Conservation (phyloP, 2,113 vertebrate species). For the Mesocricetus auratus region DNA sequence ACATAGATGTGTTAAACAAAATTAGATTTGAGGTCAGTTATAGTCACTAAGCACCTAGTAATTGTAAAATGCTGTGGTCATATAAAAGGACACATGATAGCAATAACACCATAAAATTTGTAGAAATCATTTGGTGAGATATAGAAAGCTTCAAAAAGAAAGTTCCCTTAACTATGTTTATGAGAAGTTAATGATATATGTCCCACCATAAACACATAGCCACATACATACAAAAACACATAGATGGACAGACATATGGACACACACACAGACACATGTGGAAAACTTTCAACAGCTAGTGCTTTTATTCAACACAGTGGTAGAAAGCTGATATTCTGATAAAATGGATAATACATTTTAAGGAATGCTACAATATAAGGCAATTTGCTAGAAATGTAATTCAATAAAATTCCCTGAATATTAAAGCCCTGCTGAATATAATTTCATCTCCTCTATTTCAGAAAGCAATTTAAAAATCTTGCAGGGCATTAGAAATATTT, state of each 20-base stretch:
- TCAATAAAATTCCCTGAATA: constrained; percentile 74
- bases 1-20: neutral
- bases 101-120: neutral
- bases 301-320: neutral
- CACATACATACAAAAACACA: neutral
- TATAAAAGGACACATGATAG: neutral
- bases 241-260: neutral
- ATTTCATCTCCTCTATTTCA: constrained; percentile 74
- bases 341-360: constrained; percentile 67
- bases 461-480: constrained; percentile 75
- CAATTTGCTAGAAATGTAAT: constrained; percentile 74
- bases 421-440: constrained; percentile 71
- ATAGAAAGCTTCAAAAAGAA: constrained; percentile 8
- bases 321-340: constrained; percentile 27
- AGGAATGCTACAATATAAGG: constrained; percentile 67
- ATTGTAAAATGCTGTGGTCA: neutral
- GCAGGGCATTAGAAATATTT: constrained; percentile 73
- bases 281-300: constrained; percentile 8
- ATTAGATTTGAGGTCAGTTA: neutral
- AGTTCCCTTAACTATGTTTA: neutral
- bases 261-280: neutral
- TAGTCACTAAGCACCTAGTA: neutral
- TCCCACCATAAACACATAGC: neutral
- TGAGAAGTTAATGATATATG: neutral
- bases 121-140: neutral